phyloP scores from a whole-genome alignment of 2,113 vertebrate genomes.

The Donacobius atricapilla region DNA sequence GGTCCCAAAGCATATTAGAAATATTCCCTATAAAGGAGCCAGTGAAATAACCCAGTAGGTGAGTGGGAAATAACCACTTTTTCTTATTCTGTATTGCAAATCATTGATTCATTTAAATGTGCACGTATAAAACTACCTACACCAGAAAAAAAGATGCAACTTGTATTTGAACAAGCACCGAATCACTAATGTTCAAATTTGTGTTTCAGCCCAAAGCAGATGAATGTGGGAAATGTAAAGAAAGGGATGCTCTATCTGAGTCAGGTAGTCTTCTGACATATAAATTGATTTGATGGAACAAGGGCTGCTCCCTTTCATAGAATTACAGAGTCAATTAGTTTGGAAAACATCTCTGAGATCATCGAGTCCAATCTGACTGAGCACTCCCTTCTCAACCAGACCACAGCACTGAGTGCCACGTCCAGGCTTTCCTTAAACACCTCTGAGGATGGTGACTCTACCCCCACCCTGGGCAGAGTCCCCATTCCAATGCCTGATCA shows the following conservation, averaged over 20 bases:
- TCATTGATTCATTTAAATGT: not conserved
- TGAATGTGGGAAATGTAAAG: not conserved
- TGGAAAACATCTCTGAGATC: not conserved
- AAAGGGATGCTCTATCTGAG: not conserved
- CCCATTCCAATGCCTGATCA: not conserved
- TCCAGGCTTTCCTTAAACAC: not conserved
- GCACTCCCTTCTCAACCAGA: not conserved
- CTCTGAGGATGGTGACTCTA: not conserved
- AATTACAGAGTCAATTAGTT: not conserved
- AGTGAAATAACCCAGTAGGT: not conserved
- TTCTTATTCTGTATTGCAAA: not conserved
- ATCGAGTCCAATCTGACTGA: not conserved
- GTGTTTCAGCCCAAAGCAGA: not conserved
- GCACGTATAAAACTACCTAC: not conserved
- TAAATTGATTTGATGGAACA: not conserved
- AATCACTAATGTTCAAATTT: not conserved
- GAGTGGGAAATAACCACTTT: not conserved
- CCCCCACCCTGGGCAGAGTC: no score
- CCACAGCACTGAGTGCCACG: not conserved
- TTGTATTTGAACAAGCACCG: not conserved
- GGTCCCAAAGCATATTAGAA: not conserved
- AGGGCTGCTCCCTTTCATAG: not conserved
- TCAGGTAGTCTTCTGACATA: not conserved
- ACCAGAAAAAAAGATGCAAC: not conserved
- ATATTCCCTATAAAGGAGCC: not conserved